phyloP scores from a whole-genome alignment of 1,140 invertebrate genomes.

The Lithobius niger region DNA sequence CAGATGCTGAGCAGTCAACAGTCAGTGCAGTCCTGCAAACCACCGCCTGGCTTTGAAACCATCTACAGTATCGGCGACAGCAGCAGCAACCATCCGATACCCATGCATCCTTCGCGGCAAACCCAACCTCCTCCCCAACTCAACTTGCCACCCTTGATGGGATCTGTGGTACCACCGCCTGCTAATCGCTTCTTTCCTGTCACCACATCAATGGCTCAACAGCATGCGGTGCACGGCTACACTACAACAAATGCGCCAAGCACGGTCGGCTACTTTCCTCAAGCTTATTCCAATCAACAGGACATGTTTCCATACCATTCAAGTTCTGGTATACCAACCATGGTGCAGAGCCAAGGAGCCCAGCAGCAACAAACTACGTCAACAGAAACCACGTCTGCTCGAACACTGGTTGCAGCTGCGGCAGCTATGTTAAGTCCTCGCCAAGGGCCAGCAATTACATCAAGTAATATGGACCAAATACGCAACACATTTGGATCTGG shows the following conservation, averaged over 20 bases:
- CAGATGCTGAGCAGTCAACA: too few species aligned
- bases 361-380: too few species aligned
- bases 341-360: too few species aligned
- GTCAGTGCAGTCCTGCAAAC: not conserved
- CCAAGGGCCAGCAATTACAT: not conserved
- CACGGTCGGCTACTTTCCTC: not conserved
- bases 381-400: too few species aligned
- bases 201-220: not conserved
- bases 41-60: not conserved
- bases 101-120: not conserved
- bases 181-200: too few species aligned
- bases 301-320: not conserved
- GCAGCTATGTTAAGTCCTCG: not conserved
- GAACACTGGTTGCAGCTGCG: not conserved
- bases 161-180: too few species aligned
- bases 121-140: too few species aligned
- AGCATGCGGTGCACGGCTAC: not conserved
- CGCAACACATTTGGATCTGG: not conserved
- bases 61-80: not conserved
- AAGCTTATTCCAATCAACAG: not conserved
- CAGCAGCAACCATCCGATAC: not conserved
- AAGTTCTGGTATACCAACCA: not conserved
- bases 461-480: too few species aligned
- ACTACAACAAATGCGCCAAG: not conserved
- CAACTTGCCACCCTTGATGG: too few species aligned